These are phyloP conservation scores for Pandemis heparana DNA, from an alignment of 2,888 invertebrate species.

Conservation along the genomic window DNA sequence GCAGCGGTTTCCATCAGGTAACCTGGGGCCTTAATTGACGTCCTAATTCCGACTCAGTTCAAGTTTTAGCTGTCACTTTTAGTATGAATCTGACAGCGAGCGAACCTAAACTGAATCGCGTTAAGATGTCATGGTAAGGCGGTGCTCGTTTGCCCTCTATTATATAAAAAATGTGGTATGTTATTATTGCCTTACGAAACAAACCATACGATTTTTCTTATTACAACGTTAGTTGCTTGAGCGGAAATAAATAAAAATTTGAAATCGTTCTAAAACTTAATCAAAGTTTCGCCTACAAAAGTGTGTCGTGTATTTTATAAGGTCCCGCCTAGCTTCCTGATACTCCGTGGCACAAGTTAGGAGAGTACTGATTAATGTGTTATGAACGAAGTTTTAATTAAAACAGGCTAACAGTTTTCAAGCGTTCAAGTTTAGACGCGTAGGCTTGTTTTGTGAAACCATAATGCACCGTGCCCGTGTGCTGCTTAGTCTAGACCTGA, in stretches of 20 bases:
- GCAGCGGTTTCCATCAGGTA: no score
- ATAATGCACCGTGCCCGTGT: neutral
- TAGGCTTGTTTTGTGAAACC: neutral
- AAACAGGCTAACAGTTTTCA: conserved; percentile 23
- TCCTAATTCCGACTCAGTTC: no score
- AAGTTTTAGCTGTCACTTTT: no score
- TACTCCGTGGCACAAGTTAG: conserved; percentile 32
- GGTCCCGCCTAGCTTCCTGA: conserved; percentile 38
- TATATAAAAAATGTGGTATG: no score
- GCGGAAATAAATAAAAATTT: conserved; percentile 28
- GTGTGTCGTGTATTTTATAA: conserved; percentile 44
- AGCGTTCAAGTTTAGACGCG: neutral
- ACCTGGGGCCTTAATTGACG: no score
- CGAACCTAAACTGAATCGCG: no score
- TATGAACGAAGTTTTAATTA: conserved; percentile 38
- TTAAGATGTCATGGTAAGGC: no score
- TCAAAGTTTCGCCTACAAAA: conserved; percentile 54
- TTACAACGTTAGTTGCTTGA: neutral
- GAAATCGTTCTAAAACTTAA: conserved; percentile 52
- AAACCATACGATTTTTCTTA: neutral
- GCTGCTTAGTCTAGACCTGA: neutral
- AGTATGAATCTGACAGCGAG: no score
- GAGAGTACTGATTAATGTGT: conserved; percentile 28
- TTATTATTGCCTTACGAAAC: no score
- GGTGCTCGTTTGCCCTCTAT: no score